phyloP scores from a whole-genome alignment of 2,113 vertebrate species.

The Bos javanicus region DNA sequence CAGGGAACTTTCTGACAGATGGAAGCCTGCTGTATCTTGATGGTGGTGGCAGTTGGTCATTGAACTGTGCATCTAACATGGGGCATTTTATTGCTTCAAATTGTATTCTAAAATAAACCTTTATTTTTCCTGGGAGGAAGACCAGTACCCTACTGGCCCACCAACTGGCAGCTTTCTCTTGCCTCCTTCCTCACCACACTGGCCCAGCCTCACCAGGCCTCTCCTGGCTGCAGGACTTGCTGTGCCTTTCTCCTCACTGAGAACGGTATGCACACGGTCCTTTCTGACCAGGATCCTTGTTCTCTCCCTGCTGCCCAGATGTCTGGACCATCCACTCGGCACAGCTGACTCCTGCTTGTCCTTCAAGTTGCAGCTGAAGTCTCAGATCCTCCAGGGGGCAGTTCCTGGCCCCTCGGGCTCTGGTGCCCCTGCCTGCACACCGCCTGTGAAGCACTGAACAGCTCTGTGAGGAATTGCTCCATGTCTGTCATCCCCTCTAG shows the following conservation, averaged over 20 bases:
- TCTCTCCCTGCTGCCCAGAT: neutral
- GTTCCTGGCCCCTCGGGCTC: neutral
- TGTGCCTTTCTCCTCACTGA: neutral
- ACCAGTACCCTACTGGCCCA: neutral
- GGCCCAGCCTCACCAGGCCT: neutral
- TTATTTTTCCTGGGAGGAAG: neutral
- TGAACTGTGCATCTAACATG: neutral
- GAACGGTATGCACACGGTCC: fast-evolving
- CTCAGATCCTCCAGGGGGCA: neutral
- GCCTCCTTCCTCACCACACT: neutral
- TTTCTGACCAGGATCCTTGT: neutral
- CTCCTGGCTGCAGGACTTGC: neutral
- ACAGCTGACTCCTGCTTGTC: neutral
- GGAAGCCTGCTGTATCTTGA: neutral
- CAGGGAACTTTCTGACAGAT: neutral
- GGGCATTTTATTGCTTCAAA: neutral
- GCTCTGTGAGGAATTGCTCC: neutral
- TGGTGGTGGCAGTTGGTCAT: neutral
- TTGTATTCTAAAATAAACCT: neutral
- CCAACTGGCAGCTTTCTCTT: neutral
- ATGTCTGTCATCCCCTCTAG: neutral
- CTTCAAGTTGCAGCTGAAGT: neutral
- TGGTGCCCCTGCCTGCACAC: neutral
- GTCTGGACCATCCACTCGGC: neutral
- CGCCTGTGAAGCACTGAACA: neutral